These are phyloP conservation scores for Pluvialis apricaria DNA, from an alignment of 2,113 vertebrate species.

Conservation along the genomic window DNA sequence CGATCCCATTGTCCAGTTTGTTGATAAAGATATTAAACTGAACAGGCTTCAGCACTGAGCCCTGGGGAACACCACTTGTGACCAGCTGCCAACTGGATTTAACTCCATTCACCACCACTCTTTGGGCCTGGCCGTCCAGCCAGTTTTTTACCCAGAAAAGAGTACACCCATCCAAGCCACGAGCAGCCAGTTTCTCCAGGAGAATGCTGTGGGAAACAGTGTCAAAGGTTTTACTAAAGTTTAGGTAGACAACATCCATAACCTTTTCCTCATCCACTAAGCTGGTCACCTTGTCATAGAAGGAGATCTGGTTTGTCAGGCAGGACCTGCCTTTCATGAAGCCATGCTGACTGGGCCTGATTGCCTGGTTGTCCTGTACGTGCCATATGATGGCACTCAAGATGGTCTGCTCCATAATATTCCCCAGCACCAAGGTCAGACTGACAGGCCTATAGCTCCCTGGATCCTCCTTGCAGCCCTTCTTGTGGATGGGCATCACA, in stretches of 20 bases:
- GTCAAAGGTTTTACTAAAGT: background rate
- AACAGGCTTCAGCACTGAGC: background rate
- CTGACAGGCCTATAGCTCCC: too few relatives aligned
- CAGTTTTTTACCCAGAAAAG: background rate
- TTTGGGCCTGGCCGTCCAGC: background rate
- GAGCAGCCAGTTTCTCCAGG: background rate
- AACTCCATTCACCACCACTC: background rate
- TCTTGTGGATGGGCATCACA: background rate
- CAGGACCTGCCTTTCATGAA: background rate
- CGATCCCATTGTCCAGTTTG: background rate
- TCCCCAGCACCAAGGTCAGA: background rate
- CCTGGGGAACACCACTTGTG: background rate
- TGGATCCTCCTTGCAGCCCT: accelerated
- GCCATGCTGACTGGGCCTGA: background rate
- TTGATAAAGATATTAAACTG: background rate
- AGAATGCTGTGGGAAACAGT: background rate
- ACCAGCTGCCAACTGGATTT: background rate
- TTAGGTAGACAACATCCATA: background rate
- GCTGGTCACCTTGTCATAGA: background rate
- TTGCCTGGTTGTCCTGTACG: background rate
- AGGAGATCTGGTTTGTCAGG: background rate
- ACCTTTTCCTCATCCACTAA: background rate
- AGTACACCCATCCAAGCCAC: background rate
- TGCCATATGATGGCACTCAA: background rate
- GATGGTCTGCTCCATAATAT: background rate